These are phyloP conservation scores for Aptenodytes patagonicus DNA, from an alignment of 2,113 vertebrate genomes.

Conservation along the genomic window DNA sequence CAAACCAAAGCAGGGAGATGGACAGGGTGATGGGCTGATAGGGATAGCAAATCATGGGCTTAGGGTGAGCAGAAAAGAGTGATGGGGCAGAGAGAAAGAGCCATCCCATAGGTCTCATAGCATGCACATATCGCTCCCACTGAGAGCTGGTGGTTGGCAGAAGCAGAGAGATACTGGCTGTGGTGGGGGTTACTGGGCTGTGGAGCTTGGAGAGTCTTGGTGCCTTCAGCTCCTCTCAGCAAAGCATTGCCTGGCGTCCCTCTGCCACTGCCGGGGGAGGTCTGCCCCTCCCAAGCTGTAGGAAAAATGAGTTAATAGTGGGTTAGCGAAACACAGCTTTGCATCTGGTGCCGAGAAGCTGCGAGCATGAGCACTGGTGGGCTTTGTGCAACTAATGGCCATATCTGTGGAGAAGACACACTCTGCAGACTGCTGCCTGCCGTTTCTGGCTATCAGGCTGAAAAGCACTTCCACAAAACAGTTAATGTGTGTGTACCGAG, in stretches of 20 bases:
- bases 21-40: not conserved
- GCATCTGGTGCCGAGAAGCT: not conserved
- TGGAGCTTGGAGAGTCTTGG: not conserved
- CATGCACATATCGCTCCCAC: fast-evolving
- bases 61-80: not conserved
- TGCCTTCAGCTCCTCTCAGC: not conserved
- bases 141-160: not conserved
- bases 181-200: not conserved
- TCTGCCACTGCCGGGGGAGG: fast-evolving
- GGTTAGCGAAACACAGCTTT: not conserved
- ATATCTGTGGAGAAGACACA: not conserved
- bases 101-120: not conserved
- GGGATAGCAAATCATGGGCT: not conserved
- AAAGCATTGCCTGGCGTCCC: not conserved
- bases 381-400: not conserved
- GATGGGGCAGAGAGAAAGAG: not conserved
- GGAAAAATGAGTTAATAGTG: not conserved
- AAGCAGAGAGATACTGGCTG: not conserved
- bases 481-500: not conserved
- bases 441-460: not conserved
- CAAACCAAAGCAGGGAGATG: not conserved
- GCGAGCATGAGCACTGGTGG: not conserved
- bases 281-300: not conserved
- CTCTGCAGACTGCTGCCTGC: not conserved
- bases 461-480: not conserved